Conservation (phyloP, 2,113 vertebrate genomes). For the Epinephelus moara region DNA sequence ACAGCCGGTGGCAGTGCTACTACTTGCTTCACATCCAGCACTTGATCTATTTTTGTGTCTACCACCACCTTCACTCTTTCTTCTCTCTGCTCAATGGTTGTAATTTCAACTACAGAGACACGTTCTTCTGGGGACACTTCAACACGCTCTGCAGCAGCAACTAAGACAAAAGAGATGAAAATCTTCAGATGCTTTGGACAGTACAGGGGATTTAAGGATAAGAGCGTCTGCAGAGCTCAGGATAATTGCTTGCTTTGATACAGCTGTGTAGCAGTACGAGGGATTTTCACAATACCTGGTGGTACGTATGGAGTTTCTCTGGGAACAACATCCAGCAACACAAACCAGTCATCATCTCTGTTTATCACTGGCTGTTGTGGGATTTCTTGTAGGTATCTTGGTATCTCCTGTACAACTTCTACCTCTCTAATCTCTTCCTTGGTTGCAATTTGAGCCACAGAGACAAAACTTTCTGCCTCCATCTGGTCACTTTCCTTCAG, state of each 20-base stretch:
- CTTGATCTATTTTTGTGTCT: slow-evolving; percentile 21
- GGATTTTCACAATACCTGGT: slow-evolving; percentile 54
- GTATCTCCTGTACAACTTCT: not conserved
- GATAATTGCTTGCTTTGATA: slow-evolving; percentile 2
- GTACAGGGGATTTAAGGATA: slow-evolving; percentile 15
- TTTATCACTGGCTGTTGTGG: slow-evolving; percentile 2
- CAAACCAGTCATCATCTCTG: slow-evolving; percentile 60
- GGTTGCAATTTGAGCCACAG: slow-evolving; percentile 1
- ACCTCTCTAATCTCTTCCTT: slow-evolving; percentile 37
- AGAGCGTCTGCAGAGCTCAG: slow-evolving; percentile 15
- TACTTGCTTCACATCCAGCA: slow-evolving; percentile 1
- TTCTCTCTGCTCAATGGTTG: slow-evolving; percentile 18
- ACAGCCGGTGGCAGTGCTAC: not conserved
- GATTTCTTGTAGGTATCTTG: slow-evolving; percentile 11
- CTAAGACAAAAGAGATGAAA: slow-evolving; percentile 47
- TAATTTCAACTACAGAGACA: slow-evolving; percentile 22
- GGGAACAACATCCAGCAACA: slow-evolving; percentile 46
- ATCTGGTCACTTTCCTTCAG: not conserved
- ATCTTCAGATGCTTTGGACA: slow-evolving; percentile 8
- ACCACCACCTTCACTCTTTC: slow-evolving; percentile 11
- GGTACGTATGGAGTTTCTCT: too few relatives aligned
- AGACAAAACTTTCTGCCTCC: slow-evolving; percentile 18
- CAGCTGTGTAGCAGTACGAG: not conserved
- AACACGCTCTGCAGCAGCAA: slow-evolving; percentile 15
- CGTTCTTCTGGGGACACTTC: slow-evolving; percentile 33